Evolutionary conservation across 2,113 vertebrate species (phyloP).

Genomic region (Eudyptes chrysolophus): DNA sequence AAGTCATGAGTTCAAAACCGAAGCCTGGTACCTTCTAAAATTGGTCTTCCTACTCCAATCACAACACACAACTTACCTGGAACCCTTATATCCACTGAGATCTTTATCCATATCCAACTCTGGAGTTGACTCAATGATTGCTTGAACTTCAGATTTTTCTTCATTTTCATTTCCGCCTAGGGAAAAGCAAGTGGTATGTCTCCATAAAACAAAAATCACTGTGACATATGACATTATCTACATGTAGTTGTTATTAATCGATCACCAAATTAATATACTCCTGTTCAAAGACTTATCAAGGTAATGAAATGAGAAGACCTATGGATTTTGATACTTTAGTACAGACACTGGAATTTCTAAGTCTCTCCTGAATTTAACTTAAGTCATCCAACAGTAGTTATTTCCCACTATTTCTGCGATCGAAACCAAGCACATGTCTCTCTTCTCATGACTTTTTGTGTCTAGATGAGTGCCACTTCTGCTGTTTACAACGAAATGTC

Average conservation of each 20-base stretch:
- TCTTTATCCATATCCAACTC: slow-evolving; percentile 96
- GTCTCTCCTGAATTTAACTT: neutral
- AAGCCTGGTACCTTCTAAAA: neutral
- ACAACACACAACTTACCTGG: slow-evolving; percentile 78
- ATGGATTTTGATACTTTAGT: neutral
- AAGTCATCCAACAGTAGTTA: neutral
- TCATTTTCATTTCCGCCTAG: slow-evolving; percentile 81
- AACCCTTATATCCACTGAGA: slow-evolving; percentile 85
- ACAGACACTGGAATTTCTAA: neutral
- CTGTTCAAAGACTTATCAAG: neutral
- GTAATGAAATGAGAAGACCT: neutral
- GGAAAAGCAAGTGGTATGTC: neutral
- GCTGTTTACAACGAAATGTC: neutral
- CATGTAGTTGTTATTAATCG: neutral
- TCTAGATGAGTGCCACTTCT: neutral
- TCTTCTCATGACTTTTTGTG: neutral
- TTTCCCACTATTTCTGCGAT: neutral
- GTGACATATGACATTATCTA: neutral
- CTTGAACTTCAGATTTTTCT: slow-evolving; percentile 95
- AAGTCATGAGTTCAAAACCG: neutral
- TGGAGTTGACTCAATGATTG: slow-evolving; percentile 97
- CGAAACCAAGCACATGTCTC: neutral
- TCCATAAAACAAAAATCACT: neutral
- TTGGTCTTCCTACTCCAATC: neutral
- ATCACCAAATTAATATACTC: neutral